Base-by-base conservation (phyloP, 2,888 invertebrate genomes). In the Monoplex corrugatus region DNA sequence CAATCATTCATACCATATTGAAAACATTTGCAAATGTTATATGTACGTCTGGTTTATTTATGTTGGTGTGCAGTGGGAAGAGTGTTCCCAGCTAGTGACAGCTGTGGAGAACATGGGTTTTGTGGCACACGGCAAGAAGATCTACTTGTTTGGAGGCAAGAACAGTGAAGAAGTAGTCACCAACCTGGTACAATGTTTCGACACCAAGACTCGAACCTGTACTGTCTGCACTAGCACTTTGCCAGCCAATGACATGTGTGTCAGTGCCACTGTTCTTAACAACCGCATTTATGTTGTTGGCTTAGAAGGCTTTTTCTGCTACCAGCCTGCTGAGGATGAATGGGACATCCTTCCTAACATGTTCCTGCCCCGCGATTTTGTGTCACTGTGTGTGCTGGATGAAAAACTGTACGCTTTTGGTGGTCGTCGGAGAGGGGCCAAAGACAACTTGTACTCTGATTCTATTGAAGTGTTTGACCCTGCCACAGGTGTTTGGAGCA, bases 81-180 rank as follows among this genome's bases (percentile, higher is more conserved):
- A 93, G 16, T 93, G 92, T 35, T 94, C 93, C 16, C 90, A 87
- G 68, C 91, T 95, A n/a, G 91, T 91, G 78, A 92, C 92, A 35
- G 93, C 94, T 16, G 94, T 95, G n/a, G 95, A 95, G 90, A 95
- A 95, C 89, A 95, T 95, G 95, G 95, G 95, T 2, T 95, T 92
- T 91, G 93, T 93, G 10, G 92, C 94, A 1, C 93, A 92, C 89
- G 93, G 93, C 3, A 94, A 93, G 85, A 91, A 92, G 87, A 94
- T 95, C 72, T 95, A 93, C 89, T 90, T 95, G 43, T 94, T 95
- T 91, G 95, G 95, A 5, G 95, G 95, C 10, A 95, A 95, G 89
- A 95, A 94, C 90, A 93, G 93, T 90, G 94, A 94, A 50, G 95
- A 95, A 87, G 91, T 94, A n/a, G 95, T 95, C 8, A 95, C 95